Evolutionary conservation across 1,140 invertebrate genomes (phyloP).

Genomic region (Panulirus ornatus): DNA sequence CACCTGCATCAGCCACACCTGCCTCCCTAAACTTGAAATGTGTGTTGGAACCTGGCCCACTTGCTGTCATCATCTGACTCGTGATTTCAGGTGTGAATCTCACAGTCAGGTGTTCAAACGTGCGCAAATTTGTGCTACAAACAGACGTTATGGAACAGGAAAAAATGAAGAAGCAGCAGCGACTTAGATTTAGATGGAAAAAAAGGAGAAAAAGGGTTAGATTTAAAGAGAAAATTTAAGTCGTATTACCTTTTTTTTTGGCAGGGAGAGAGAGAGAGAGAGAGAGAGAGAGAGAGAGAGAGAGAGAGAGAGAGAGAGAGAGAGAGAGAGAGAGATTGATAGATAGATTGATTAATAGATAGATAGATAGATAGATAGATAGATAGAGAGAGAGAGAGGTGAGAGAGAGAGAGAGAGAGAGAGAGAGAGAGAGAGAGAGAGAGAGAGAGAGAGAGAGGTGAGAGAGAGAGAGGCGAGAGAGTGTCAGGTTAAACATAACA

Average conservation of each 20-base stretch:
- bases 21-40: too few relatives aligned
- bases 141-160: too few relatives aligned
- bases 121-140: too few relatives aligned
- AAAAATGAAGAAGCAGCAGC: neutral
- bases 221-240: neutral
- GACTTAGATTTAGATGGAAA: neutral
- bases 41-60: too few relatives aligned
- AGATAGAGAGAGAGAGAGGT: constrained; percentile 13
- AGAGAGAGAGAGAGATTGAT: neutral
- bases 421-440: constrained; percentile 13
- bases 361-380: constrained; percentile 28
- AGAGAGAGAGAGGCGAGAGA: neutral
- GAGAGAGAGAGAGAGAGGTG: constrained; percentile 8
- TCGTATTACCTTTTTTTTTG: neutral
- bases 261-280: constrained; percentile 16
- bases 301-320: constrained; percentile 22
- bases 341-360: neutral
- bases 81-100: too few relatives aligned
- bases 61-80: too few relatives aligned
- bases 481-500: neutral
- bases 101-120: too few relatives aligned
- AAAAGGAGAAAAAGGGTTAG: constrained; percentile 1
- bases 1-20: too few relatives aligned
- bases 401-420: neutral
- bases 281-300: constrained; percentile 13